Conservation (phyloP, 2,888 invertebrate species). For the Clanis bilineata region DNA sequence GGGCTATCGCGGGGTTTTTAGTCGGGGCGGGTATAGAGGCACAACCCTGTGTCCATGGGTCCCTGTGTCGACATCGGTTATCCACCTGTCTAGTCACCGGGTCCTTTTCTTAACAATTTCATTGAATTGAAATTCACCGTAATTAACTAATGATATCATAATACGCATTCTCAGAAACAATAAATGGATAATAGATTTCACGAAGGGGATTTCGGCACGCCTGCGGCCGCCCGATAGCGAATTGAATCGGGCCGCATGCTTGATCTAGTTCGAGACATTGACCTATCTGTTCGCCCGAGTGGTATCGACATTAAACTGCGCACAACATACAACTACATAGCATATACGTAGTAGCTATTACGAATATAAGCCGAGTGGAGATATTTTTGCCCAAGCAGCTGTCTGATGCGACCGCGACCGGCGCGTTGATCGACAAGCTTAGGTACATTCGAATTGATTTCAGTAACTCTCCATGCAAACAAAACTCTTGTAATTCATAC, state of each 20-base stretch:
- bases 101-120: too few relatives aligned
- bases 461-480: not conserved
- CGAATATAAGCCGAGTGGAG: constrained; percentile 60
- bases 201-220: not conserved
- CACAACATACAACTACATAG: constrained; percentile 32
- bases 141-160: not conserved
- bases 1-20: too few relatives aligned
- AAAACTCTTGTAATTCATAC: too few relatives aligned
- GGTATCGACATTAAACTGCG: constrained; percentile 45
- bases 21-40: too few relatives aligned
- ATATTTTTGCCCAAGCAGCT: constrained; percentile 70
- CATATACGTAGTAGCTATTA: constrained; percentile 34
- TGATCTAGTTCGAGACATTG: constrained; percentile 63
- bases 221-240: not conserved
- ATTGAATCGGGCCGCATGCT: constrained; percentile 2
- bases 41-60: too few relatives aligned
- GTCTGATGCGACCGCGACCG: constrained; percentile 58
- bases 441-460: constrained; percentile 12
- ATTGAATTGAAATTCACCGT: not conserved
- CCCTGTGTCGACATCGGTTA: too few relatives aligned
- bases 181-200: not conserved
- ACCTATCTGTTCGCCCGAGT: constrained; percentile 65
- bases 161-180: not conserved
- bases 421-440: constrained; percentile 43
- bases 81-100: too few relatives aligned